Base-by-base conservation (phyloP, 2,888 invertebrate genomes). In the Drosophila diplacantha region DNA sequence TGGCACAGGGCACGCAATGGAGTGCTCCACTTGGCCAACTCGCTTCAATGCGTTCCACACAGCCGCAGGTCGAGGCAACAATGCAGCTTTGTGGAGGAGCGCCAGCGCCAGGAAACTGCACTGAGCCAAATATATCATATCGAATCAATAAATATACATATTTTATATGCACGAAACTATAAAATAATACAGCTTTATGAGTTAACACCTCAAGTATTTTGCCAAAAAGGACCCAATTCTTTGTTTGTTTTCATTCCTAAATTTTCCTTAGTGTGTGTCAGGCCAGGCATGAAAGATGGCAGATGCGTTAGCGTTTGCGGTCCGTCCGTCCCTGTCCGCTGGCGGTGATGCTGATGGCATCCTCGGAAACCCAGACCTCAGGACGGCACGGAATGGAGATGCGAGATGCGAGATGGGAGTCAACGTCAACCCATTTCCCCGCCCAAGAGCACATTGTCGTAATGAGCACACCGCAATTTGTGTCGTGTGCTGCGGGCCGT, bases 401-500 rank as follows among this genome's bases (percentile, higher is more conserved):
- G 31, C 18, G 44, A 43, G 26, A 26, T 43, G 41, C 5, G 26
- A 29, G 44, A 31, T 31, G 44, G 44, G 57, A 56, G 57, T 56
- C 60, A 41, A 41, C 51, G 32, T 32, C 11, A 22, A 44, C 55
- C 29, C 34, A 18, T 26, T 26, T 41, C 34, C 34, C 32, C 32
- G 22, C 37, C 58, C 37, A 55, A 58, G 66, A 49, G 58, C 54
- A 63, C 69, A 77, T 78, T 75, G 81, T 72, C 73, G 71, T 81
- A 81, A 81, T 81, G 82, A 81, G 80, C 82, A 77, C 82, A 80
- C 77, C 81, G 81, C 81, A 79, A 81, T 79, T 79, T 81, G 81
- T 78, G 78, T 79, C 73, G 75, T 81, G 66, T 60, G 72, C 65
- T 69, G 64, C 69, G 70, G 76, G 77, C 74, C 83, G 76, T 83